Conservation (phyloP, 2,797 vertebrate species). For the Rhinogobio ventralis region DNA sequence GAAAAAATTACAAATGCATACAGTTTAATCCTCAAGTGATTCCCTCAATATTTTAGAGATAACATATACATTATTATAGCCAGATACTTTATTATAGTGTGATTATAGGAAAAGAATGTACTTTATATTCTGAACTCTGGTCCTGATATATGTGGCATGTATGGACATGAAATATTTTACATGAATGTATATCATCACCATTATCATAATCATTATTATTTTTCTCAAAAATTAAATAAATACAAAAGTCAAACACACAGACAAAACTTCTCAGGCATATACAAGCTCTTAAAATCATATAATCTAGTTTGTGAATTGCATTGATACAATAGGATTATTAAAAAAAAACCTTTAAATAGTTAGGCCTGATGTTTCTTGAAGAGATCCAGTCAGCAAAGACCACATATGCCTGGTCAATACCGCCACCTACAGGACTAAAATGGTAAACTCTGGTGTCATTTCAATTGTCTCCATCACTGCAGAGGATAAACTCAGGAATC, state of each 20-base stretch:
- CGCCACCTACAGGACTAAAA: slow-evolving; percentile 26
- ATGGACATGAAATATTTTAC: neutral
- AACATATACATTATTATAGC: neutral
- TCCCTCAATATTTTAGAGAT: neutral
- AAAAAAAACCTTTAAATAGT: neutral
- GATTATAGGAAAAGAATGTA: neutral
- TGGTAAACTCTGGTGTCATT: neutral
- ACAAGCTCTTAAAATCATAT: neutral
- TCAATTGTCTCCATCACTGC: neutral
- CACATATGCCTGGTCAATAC: neutral
- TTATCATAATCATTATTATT: neutral
- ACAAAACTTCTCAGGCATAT: neutral
- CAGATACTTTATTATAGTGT: neutral
- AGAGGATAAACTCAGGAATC: neutral
- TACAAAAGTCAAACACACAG: neutral
- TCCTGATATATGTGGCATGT: neutral
- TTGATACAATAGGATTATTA: neutral
- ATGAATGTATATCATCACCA: neutral
- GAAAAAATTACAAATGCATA: neutral
- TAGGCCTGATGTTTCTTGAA: neutral
- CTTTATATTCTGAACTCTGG: neutral
- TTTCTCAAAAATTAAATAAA: neutral
- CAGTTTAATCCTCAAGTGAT: neutral
- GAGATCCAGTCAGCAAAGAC: neutral
- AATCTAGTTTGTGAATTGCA: neutral